Base-by-base conservation (phyloP, 2,113 vertebrate genomes). In the Kryptolebias marmoratus region DNA sequence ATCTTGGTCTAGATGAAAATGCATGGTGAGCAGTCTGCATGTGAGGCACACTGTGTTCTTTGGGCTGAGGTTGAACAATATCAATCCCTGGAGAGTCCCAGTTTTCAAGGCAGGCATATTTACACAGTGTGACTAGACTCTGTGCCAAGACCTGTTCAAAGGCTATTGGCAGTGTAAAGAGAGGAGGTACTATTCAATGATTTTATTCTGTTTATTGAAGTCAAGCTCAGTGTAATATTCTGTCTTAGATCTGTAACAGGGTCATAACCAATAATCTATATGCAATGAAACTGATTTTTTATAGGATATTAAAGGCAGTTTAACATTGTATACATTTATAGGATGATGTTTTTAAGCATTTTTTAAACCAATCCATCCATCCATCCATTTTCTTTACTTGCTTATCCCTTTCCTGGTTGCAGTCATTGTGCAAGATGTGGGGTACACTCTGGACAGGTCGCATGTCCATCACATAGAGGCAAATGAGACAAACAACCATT, bases 1-100 rank as follows among this genome's bases (percentile, higher is more conserved):
- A 89, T 84, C 52, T 60, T 89, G 90, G 73, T 90, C 88, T 86
- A 80, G 79, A 88, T 90, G 75, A 89, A 81, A 87, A 75, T 80
- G 68, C 78, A 77, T 4, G 30, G 56, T 79, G 83, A 66, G 71
- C 77, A 83, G 65, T 89, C 72, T 91, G 83, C 81, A 83, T 80
- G 72, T 71, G 67, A 81, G 63, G 81, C 79, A 90, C 87, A 71
- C 47, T 27, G 47, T 84, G 88, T 90, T 81, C 88, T 80, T 53
- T 66, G 64, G 69, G 75, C 75, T 60, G 67, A 70, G 67, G 72
- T 58, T 71, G 77, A 83, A 77, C 82, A 55, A 70, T 83, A 77
- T 64, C 68, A 72, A 77, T 88, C 86, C 82, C 82, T 1, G 0
- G 73, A 87, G 84, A 82, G 36, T 54, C 49, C 42, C 59, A 3